Conservation (phyloP, 1,140 invertebrate genomes). For the Zelostemma sp. region DNA sequence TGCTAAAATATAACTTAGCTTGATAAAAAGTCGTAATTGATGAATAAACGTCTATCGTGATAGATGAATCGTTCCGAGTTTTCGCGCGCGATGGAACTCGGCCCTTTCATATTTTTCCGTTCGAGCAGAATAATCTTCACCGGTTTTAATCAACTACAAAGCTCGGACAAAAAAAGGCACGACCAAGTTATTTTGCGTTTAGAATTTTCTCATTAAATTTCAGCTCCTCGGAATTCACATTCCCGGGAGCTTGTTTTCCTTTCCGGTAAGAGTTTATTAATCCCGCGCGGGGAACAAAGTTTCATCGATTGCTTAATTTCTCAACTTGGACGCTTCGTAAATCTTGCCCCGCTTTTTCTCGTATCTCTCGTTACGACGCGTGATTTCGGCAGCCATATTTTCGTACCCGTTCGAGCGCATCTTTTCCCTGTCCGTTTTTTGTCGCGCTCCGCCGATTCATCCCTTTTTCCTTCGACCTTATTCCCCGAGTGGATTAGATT, state of each 20-base stretch:
- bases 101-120: no score
- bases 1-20: slow-evolving; percentile 53
- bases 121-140: neutral
- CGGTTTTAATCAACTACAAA: neutral
- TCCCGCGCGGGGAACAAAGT: no score
- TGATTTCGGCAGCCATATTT: neutral
- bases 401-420: neutral
- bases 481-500: slow-evolving; percentile 58
- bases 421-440: slow-evolving; percentile 31
- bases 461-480: slow-evolving; percentile 41
- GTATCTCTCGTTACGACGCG: neutral
- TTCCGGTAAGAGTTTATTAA: neutral
- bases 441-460: slow-evolving; percentile 39
- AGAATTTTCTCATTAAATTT: neutral
- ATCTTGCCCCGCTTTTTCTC: neutral
- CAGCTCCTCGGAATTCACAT: neutral
- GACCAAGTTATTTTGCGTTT: neutral
- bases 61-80: slow-evolving; percentile 26
- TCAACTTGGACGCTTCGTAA: no score
- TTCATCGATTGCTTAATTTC: no score
- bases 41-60: slow-evolving; percentile 45
- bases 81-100: neutral
- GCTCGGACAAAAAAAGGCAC: neutral
- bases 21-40: slow-evolving; percentile 52
- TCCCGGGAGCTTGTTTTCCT: neutral